Conservation (phyloP, 23 tunicate genomes). For the Halocynthia roretzi region DNA sequence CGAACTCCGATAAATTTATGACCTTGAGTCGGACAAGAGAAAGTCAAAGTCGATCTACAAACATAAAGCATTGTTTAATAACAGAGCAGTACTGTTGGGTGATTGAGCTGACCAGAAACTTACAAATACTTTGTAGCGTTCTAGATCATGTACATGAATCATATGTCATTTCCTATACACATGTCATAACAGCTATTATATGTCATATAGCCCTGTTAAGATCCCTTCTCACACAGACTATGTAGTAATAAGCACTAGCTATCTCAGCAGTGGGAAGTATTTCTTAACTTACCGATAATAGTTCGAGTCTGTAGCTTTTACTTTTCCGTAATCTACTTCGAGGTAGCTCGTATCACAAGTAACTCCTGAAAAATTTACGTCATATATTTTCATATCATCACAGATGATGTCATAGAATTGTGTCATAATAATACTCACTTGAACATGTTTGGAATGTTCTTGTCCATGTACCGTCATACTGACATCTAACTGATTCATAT, state of each 20-base stretch:
- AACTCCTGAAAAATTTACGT: conserved; percentile 7
- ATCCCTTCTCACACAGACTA: too few species aligned
- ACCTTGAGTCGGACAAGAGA: conserved; percentile 40
- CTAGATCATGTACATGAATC: too few species aligned
- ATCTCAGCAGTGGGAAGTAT: too few species aligned
- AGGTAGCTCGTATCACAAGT: conserved; percentile 37
- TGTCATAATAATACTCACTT: not conserved
- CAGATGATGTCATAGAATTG: too few species aligned
- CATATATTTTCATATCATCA: too few species aligned
- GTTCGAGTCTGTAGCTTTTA: conserved; percentile 19
- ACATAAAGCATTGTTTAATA: not conserved
- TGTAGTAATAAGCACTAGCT: too few species aligned
- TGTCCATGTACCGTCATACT: conserved; percentile 9
- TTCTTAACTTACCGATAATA: conserved; percentile 15
- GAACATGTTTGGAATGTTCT: conserved; percentile 8
- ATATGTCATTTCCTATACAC: too few species aligned
- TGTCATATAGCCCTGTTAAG: too few species aligned
- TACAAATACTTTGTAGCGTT: too few species aligned
- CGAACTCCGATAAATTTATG: conserved; percentile 30
- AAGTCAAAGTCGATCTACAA: conserved; percentile 7
- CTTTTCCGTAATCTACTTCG: conserved; percentile 28
- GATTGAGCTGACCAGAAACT: too few species aligned
- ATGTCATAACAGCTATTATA: too few species aligned
- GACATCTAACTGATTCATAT: conserved; percentile 11
- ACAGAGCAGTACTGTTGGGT: too few species aligned